phyloP scores from a whole-genome alignment of 2,888 invertebrate genomes.

The Scotopteryx bipunctaria region DNA sequence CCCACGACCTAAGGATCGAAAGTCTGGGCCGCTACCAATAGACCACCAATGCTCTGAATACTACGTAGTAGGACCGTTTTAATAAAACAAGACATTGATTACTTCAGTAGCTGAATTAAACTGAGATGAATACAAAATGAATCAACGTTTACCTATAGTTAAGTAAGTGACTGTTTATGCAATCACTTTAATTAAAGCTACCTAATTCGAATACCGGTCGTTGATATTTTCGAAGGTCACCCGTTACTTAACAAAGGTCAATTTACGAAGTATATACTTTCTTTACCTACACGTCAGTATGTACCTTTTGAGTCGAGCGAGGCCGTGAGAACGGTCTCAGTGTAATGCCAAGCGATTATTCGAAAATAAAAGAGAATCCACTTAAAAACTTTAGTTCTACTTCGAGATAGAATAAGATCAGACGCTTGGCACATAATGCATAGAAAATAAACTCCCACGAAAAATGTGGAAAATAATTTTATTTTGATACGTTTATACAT shows the following conservation, averaged over 20 bases:
- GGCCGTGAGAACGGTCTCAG: slow-evolving; percentile 11
- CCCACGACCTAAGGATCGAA: too few species aligned
- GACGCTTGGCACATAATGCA: slow-evolving; percentile 3
- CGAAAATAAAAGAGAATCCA: slow-evolving; percentile 6
- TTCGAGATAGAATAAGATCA: slow-evolving; percentile 5
- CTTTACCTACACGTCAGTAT: slow-evolving; percentile 3
- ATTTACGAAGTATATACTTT: slow-evolving; percentile 5
- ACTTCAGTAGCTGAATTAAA: too few species aligned
- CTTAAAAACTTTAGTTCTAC: slow-evolving; percentile 6
- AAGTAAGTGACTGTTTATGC: not conserved
- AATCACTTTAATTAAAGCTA: not conserved
- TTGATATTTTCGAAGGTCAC: slow-evolving; percentile 6
- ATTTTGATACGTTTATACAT: too few species aligned
- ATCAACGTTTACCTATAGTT: not conserved
- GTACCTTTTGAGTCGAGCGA: slow-evolving; percentile 2
- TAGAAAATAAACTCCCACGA: not conserved
- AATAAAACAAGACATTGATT: too few species aligned
- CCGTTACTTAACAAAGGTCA: slow-evolving; percentile 5
- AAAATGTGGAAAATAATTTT: not conserved
- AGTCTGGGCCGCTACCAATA: too few species aligned
- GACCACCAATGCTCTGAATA: too few species aligned
- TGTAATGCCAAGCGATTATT: slow-evolving; percentile 10
- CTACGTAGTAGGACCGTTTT: too few species aligned
- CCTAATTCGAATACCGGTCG: not conserved
- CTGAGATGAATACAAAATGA: not conserved